phyloP scores from a whole-genome alignment of 2,888 invertebrate species.

The Pachydiplax longipennis region DNA sequence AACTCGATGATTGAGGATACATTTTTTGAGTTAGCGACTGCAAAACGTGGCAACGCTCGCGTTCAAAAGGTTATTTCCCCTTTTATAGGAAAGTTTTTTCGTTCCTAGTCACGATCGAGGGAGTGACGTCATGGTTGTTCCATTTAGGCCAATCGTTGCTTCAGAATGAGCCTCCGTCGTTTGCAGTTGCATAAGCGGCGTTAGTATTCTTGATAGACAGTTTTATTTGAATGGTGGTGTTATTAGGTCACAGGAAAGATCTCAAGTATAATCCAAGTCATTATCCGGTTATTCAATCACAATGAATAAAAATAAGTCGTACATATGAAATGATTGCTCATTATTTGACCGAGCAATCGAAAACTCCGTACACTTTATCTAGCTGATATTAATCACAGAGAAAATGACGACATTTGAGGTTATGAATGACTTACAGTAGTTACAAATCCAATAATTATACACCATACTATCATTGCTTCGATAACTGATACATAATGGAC shows the following conservation, averaged over 20 bases:
- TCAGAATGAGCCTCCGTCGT: neutral
- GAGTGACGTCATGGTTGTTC: neutral
- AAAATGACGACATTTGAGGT: too few relatives aligned
- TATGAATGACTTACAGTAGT: too few relatives aligned
- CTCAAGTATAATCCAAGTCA: neutral
- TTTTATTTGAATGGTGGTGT: neutral
- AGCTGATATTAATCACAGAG: neutral
- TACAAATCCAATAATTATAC: too few relatives aligned
- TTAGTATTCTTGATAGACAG: neutral
- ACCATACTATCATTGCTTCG: too few relatives aligned
- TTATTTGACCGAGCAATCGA: neutral
- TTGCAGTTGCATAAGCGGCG: neutral
- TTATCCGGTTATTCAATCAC: neutral
- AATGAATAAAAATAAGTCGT: neutral
- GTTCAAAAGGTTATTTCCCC: constrained; percentile 10
- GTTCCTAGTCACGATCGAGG: neutral
- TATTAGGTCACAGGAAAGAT: neutral
- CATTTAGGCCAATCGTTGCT: neutral
- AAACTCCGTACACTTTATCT: neutral
- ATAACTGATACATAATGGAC: too few relatives aligned
- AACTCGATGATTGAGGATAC: neutral
- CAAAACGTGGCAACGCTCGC: neutral
- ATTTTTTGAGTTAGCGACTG: neutral
- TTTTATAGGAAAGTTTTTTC: neutral
- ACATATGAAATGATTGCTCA: neutral